Evolutionary conservation across 2,888 invertebrate genomes (phyloP).

Genomic region (Xestoiulus laeticollis): DNA sequence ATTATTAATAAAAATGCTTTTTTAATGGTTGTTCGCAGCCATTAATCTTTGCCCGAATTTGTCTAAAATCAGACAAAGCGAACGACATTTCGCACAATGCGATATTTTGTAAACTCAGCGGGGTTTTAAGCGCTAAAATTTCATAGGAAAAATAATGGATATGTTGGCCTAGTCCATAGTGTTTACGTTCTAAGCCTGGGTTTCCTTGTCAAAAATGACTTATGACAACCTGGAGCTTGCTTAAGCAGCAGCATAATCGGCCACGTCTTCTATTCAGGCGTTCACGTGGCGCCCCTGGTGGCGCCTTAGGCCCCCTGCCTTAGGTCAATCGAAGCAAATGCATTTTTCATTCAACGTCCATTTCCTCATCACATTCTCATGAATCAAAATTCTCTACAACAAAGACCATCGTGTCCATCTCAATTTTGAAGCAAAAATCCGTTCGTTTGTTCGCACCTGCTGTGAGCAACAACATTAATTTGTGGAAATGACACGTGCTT

Average conservation of each 20-base stretch:
- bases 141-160: background rate
- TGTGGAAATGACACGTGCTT: background rate
- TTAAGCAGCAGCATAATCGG: background rate
- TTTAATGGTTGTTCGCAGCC: background rate
- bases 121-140: slow-evolving; percentile 19
- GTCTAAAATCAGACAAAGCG: background rate
- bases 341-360: slow-evolving; percentile 18
- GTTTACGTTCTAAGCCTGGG: background rate
- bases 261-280: background rate
- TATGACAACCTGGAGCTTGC: background rate
- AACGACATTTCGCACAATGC: background rate
- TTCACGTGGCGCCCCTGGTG: background rate
- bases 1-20: slow-evolving; percentile 7
- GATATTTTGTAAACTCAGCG: slow-evolving; percentile 16
- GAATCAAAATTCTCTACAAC: background rate
- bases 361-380: background rate
- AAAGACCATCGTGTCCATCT: background rate
- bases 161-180: background rate
- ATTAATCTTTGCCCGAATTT: slow-evolving; percentile 19
- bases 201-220: slow-evolving; percentile 9
- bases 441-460: background rate
- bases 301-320: background rate
- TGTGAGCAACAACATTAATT: background rate
- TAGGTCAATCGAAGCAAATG: background rate
- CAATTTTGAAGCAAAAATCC: slow-evolving; percentile 1